A percentile compares a stretch with the other conserved stretches of the same genome.
Evolutionary conservation across 1,140 invertebrate species (phyloP).

Genomic region (Drosophila ananassae): DNA sequence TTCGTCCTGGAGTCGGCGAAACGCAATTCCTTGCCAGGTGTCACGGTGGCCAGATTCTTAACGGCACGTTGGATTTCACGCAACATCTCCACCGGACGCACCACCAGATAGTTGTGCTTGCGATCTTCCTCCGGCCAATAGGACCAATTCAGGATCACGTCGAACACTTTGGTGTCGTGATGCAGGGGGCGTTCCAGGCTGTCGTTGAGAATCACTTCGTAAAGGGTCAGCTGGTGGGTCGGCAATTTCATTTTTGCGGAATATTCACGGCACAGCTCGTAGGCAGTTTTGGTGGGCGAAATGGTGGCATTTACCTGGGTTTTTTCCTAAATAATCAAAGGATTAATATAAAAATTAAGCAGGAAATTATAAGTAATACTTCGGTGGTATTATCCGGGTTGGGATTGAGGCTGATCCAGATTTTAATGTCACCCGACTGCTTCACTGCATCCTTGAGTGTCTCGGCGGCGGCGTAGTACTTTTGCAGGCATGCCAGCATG

Average conservation of each 20-base stretch:
- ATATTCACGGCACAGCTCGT: constrained; percentile 89
- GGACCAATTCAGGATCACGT: constrained; percentile 91
- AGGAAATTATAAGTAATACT: constrained; percentile 19
- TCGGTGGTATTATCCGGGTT: constrained; percentile 77
- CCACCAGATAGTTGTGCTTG: constrained; percentile 91
- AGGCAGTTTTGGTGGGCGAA: constrained; percentile 90
- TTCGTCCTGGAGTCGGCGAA: constrained; percentile 91
- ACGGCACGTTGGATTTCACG: constrained; percentile 84
- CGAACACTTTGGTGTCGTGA: constrained; percentile 88
- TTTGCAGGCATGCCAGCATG: constrained; percentile 89
- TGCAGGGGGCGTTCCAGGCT: constrained; percentile 90
- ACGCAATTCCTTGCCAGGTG: constrained; percentile 89
- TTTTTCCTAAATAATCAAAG: constrained; percentile 63
- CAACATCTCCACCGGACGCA: constrained; percentile 86
- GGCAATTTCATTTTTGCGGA: constrained; percentile 87
- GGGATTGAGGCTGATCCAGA: constrained; percentile 87
- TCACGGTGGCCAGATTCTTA: constrained; percentile 85
- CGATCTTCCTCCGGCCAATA: constrained; percentile 93
- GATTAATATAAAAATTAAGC: neutral
- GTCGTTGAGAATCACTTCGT: constrained; percentile 90
- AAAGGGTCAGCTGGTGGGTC: constrained; percentile 88
- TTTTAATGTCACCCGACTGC: constrained; percentile 90
- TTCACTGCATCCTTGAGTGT: constrained; percentile 85
- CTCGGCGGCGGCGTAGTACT: constrained; percentile 86
- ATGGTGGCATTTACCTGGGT: constrained; percentile 84